Conservation (phyloP, 2,888 invertebrate genomes). For the Autographa pulchrina region DNA sequence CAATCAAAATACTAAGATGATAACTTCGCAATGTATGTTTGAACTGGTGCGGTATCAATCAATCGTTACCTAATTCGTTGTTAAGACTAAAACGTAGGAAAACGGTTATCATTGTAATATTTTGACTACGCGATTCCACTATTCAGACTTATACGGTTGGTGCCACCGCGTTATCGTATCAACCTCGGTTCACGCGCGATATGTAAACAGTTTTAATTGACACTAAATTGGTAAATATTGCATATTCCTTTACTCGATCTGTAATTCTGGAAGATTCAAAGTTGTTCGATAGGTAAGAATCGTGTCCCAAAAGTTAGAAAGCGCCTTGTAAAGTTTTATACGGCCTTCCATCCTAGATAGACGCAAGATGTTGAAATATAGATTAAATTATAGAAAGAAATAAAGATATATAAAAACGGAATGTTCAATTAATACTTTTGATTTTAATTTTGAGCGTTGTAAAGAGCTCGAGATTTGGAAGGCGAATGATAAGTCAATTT, state of each 20-base stretch:
- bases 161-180: constrained; percentile 27
- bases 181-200: constrained; percentile 8
- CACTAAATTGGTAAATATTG: neutral
- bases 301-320: neutral
- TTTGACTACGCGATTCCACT: constrained; percentile 69
- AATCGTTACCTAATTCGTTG: constrained; percentile 81
- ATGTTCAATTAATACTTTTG: constrained; percentile 44
- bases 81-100: constrained; percentile 69
- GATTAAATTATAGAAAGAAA: neutral
- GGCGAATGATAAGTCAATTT: neutral
- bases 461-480: constrained; percentile 3
- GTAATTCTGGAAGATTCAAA: neutral
- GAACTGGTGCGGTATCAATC: constrained; percentile 65
- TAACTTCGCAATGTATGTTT: constrained; percentile 49
- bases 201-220: constrained; percentile 15
- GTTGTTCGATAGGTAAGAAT: neutral
- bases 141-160: constrained; percentile 74
- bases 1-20: neutral
- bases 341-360: neutral
- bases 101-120: constrained; percentile 58
- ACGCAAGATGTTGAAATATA: neutral
- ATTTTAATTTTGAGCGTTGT: constrained; percentile 11
- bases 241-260: neutral
- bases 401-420: constrained; percentile 21
- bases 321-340: neutral